Percentiles rank a stretch among this genome's conserved stretches.
phyloP scores from a whole-genome alignment of 1,140 invertebrate species.

The Galendromus occidentalis region DNA sequence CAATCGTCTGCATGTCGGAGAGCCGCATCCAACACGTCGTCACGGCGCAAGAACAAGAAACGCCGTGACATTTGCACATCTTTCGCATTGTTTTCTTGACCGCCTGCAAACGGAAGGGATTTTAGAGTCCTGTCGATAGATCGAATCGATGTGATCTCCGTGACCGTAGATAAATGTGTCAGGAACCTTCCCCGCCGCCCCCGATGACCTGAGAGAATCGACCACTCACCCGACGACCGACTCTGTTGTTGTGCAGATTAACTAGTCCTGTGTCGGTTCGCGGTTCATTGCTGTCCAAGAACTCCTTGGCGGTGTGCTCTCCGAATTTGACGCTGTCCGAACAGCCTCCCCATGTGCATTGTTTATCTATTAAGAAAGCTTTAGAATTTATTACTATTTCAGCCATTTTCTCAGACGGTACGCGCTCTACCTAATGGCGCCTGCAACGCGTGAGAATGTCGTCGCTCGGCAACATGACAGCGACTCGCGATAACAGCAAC shows the following conservation, averaged over 20 bases:
- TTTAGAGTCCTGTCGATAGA: too few relatives aligned
- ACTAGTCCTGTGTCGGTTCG: constrained; percentile 23
- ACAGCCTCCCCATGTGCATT: constrained; percentile 84
- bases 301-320: constrained; percentile 60
- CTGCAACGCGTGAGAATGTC: too few relatives aligned
- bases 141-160: too few relatives aligned
- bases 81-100: constrained; percentile 34
- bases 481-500: too few relatives aligned
- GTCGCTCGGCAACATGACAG: too few relatives aligned
- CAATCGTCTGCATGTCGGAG: constrained; percentile 35
- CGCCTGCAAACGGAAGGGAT: constrained; percentile 30
- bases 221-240: constrained; percentile 31
- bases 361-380: constrained; percentile 18
- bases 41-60: constrained; percentile 31
- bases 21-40: constrained; percentile 38
- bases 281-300: constrained; percentile 43
- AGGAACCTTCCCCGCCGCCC: too few relatives aligned
- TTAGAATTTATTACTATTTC: constrained; percentile 1
- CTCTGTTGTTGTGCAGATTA: constrained; percentile 33
- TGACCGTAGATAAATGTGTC: too few relatives aligned
- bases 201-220: too few relatives aligned
- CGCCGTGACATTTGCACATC: constrained; percentile 43
- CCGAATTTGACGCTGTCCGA: constrained; percentile 80
- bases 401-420: too few relatives aligned
- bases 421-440: too few relatives aligned